Evolutionary conservation across 2,888 invertebrate species (phyloP).

Genomic region (Deilephila porcellus): DNA sequence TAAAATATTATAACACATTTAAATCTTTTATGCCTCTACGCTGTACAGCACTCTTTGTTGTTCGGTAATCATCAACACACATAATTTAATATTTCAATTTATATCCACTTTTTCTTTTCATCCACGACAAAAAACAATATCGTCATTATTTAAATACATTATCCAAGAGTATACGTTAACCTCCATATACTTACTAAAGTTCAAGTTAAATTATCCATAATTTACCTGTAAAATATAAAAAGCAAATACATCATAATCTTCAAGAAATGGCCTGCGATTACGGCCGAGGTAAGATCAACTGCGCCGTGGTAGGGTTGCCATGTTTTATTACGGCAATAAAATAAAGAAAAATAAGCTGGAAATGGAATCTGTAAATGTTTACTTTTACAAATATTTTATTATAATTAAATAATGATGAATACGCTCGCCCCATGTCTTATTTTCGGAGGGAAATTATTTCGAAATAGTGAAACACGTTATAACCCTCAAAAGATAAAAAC

Average conservation of each 20-base stretch:
- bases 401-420: no score
- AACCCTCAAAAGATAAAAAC: no score
- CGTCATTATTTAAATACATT: conserved; percentile 26
- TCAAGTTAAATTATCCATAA: conserved; percentile 58
- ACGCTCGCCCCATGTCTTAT: no score
- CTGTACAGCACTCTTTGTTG: no score
- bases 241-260: conserved; percentile 60
- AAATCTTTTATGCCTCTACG: no score
- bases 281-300: conserved; percentile 38
- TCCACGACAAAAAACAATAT: conserved; percentile 8
- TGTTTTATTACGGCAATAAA: background rate
- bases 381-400: no score
- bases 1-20: background rate
- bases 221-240: conserved; percentile 60
- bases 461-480: no score
- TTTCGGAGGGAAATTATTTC: no score
- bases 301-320: background rate
- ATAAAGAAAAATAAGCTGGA: no score
- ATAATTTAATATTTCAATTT: conserved; percentile 1
- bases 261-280: conserved; percentile 46
- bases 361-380: no score
- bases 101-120: background rate
- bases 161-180: conserved; percentile 21
- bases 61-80: background rate
- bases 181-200: conserved; percentile 33